Percentiles rank a stretch among this genome's conserved stretches.
These are phyloP conservation scores for Pluvianellus socialis DNA, from an alignment of 2,113 vertebrate species.

Conservation along the genomic window DNA sequence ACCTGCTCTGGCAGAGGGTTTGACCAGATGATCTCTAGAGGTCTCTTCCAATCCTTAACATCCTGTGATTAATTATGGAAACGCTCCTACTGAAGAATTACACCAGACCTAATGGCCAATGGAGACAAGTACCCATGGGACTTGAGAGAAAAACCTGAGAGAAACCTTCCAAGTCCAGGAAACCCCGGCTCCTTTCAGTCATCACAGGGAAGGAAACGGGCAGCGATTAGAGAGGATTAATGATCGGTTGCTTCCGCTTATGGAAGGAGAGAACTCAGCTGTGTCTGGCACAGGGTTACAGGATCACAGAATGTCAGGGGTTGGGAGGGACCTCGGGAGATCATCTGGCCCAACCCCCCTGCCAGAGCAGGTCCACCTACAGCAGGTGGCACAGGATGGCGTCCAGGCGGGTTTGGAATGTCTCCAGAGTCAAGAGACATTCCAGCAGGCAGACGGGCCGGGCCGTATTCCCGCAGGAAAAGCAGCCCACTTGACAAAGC, in stretches of 20 bases:
- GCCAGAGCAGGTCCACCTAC: too few relatives aligned
- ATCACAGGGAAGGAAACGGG: not conserved
- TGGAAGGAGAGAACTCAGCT: fast-evolving
- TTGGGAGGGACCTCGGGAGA: too few relatives aligned
- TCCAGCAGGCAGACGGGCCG: not conserved
- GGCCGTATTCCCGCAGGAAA: not conserved
- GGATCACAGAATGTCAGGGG: too few relatives aligned
- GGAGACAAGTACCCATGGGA: not conserved
- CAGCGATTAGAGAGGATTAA: not conserved
- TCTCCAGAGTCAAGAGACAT: too few relatives aligned
- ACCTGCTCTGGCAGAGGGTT: too few relatives aligned
- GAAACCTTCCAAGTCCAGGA: not conserved
- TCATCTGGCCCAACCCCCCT: too few relatives aligned
- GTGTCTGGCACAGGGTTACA: too few relatives aligned
- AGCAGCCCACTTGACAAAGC: not conserved
- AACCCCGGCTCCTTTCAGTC: not conserved
- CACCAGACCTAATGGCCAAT: not conserved
- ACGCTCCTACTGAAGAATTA: not conserved
- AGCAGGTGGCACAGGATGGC: too few relatives aligned
- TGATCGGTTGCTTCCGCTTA: not conserved
- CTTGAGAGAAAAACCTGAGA: not conserved
- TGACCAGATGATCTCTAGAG: too few relatives aligned
- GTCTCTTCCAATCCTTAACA: too few relatives aligned
- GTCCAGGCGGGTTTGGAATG: too few relatives aligned
- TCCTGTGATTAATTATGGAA: not conserved